Base-by-base conservation (phyloP, 2,888 invertebrate genomes). In the Rhaphigaster nebulosa region DNA sequence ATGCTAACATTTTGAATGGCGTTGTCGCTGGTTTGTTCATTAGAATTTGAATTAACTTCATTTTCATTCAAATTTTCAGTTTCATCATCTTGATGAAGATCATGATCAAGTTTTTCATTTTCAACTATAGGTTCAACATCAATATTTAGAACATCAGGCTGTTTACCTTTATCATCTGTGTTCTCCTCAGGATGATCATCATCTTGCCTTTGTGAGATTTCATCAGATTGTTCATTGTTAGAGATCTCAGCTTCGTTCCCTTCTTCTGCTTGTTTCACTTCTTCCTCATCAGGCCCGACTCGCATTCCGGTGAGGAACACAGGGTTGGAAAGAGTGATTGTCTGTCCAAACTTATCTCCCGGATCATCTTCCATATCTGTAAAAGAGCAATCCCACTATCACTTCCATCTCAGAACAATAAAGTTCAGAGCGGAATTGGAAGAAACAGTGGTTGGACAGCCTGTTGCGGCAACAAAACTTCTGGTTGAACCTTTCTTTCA, bases 301-400 rank as follows among this genome's bases (percentile, higher is more conserved):
- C 52, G 45, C 0, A 84, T 12, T 45, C 29, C 76, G 34, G 26
- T 34, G 15, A 76, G 70, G 45, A 89, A 45, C 6, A 70, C 89
- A 29, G 89, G 70, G 38, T 45, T 76, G 18, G 91, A 80, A 52
- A 91, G 60, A 20, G 91, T 91, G 76, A 91, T 90, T n/a, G 91
- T 91, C 41, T 91, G 87, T 29, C 88, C 90, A 18, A 91, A 90
- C 87, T 90, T 90, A 38, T 89, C 90, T 38, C 88, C 90, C 8
- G 70, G 34, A 34, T 89, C 89, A n/a, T 87, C 84, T 84, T 84
- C 90, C 90, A 90, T 90, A 90, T 90, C 90, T 90, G 90, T 56
- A 90, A 90, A 87, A 90, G 89, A 89, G 89, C 29, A 89, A 76
- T 41, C 13, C 84, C 84, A n/a, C 84, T 84, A 84, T 84, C 84